Percentiles rank a stretch among this genome's conserved stretches.
phyloP scores from a whole-genome alignment of 2,888 invertebrate genomes.

The Melanargia galathea region DNA sequence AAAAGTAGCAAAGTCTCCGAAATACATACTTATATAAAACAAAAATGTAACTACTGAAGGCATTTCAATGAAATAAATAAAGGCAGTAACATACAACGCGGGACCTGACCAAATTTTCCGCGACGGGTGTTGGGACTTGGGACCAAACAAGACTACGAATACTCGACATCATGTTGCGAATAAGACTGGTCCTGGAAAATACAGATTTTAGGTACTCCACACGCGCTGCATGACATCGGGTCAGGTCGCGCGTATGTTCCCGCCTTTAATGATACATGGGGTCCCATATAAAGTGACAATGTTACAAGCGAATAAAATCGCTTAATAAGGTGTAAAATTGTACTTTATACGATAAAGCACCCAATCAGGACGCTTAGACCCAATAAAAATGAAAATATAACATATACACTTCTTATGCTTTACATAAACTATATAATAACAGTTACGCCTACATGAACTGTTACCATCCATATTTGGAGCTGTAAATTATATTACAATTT shows the following conservation, averaged over 20 bases:
- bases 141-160: neutral
- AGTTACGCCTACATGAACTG: constrained; percentile 77
- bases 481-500: constrained; percentile 72
- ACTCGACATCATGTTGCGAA: neutral
- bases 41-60: constrained; percentile 70
- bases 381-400: constrained; percentile 70
- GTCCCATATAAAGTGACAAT: constrained; percentile 46
- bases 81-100: constrained; percentile 9
- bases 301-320: constrained; percentile 25
- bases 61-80: constrained; percentile 70
- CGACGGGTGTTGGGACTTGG: neutral
- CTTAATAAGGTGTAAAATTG: constrained; percentile 28
- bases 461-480: constrained; percentile 63
- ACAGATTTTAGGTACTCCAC: neutral
- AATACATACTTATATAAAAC: constrained; percentile 62
- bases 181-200: neutral
- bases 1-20: constrained; percentile 68
- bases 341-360: constrained; percentile 40
- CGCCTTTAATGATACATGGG: constrained; percentile 38
- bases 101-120: neutral
- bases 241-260: neutral
- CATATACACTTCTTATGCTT: constrained; percentile 78
- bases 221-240: neutral
- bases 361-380: constrained; percentile 37
- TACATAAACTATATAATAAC: constrained; percentile 79